Evolutionary conservation across 2,797 vertebrate genomes (phyloP).

Genomic region (Acipenser ruthenus): DNA sequence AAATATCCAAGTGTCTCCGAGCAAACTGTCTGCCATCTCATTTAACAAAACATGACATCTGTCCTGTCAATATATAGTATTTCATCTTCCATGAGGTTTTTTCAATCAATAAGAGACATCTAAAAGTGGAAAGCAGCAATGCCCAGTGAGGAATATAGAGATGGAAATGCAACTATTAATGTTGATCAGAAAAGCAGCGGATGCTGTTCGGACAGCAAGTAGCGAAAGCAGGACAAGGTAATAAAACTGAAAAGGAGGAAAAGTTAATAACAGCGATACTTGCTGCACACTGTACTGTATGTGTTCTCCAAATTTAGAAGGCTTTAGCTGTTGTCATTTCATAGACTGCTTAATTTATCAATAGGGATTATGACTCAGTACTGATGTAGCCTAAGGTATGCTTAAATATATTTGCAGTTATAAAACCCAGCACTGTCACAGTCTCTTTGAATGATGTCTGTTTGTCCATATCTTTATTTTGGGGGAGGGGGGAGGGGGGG

Average conservation of each 20-base stretch:
- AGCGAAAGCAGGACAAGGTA: not conserved
- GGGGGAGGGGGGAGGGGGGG: no score
- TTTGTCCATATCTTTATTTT: no score
- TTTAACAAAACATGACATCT: not conserved
- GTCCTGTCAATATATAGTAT: conserved; percentile 1
- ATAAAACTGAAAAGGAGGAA: not conserved
- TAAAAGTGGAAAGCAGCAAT: not conserved
- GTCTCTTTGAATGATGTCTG: no score
- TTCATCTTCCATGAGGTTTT: not conserved
- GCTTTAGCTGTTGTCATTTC: no score
- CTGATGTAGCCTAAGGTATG: no score
- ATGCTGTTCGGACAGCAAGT: not conserved
- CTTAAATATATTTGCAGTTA: no score
- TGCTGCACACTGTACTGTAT: not conserved
- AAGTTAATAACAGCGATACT: not conserved
- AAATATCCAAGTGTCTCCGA: no score
- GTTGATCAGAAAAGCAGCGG: not conserved
- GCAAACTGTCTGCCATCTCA: no score
- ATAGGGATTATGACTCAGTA: no score
- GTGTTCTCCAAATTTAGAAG: no score
- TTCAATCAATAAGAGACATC: not conserved
- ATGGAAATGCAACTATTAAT: not conserved
- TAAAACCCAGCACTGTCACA: no score
- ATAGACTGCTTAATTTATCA: no score
- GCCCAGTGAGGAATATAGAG: not conserved